Base-by-base conservation (phyloP, 2,888 invertebrate species). In the Sericinus montela region DNA sequence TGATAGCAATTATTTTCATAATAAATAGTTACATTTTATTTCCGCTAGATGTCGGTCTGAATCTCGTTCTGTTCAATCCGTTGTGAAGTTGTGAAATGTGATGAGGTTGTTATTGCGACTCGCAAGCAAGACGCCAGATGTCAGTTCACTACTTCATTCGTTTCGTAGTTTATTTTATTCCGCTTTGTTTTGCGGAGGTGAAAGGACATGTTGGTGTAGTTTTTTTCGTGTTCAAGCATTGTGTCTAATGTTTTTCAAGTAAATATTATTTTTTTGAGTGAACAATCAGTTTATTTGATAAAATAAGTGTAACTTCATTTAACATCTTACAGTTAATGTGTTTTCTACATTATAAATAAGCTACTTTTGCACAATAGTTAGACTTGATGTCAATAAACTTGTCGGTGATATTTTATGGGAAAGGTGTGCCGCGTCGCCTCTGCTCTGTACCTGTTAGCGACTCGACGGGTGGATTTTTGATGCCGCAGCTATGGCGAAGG, bases 111-210 rank as follows among this genome's bases (percentile, higher is more conserved):
- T n/a, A 60, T 60, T 61, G 49, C 45, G 51, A 54, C 58, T 63
- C 66, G 62, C 63, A 65, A 71, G 62, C 63, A 65, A 71, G 73
- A 63, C 66, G 62, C 63, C 65, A 72, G 73, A 74, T 72, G 75
- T 73, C 69, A 75, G 72, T 68, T 53, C 54, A 49, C 11, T 25
- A 19, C 10, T 29, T 29, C 29, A 29, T 29, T n/a, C n/a, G n/a
- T 5, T n/a, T 38, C 54, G 43, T 1, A 46, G 37, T 41, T 51
- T 48, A 58, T 51, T 69, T 67, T 75, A 79, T 87, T 87, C 88
- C 88, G 87, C 88, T 88, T 88, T 87, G 88, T 88, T 88, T 87
- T 84, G 88, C 86, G 85, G 86, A 84, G 84, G 78, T 75, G 80
- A 81, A 73, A 79, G 80, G 82, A 81, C 84, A 71, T 72, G 54